These are phyloP conservation scores for Rhodinocichla rosea DNA, from an alignment of 2,113 vertebrate genomes.

Conservation along the genomic window DNA sequence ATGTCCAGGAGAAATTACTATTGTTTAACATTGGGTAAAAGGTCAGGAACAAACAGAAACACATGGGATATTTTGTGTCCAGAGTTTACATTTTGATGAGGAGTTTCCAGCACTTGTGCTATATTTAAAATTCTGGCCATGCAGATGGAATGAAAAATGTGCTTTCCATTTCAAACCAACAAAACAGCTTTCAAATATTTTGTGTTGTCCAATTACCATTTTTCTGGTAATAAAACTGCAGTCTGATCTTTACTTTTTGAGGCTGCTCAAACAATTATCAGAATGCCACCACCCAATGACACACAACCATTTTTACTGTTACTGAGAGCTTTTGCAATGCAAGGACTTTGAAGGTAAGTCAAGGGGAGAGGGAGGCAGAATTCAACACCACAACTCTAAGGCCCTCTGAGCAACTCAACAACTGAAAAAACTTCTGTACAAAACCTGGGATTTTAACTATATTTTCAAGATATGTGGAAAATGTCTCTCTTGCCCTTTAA, in stretches of 20 bases:
- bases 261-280: not conserved
- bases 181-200: not conserved
- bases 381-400: not conserved
- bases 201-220: not conserved
- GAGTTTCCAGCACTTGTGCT: not conserved
- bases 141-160: not conserved
- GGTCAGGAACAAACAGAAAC: not conserved
- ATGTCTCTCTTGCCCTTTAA: not conserved
- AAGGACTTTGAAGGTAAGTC: not conserved
- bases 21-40: not conserved
- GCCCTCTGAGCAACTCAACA: not conserved
- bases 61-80: not conserved
- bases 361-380: not conserved
- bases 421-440: not conserved
- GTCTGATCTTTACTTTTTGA: not conserved
- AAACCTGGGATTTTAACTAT: not conserved
- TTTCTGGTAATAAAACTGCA: not conserved
- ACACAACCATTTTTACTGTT: not conserved
- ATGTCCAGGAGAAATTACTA: not conserved
- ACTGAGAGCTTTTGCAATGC: not conserved
- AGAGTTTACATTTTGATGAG: not conserved
- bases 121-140: not conserved
- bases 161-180: not conserved
- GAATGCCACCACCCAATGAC: not conserved
- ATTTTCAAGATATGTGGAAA: not conserved